A percentile compares a stretch with the other conserved stretches of the same genome.
Evolutionary conservation across 2,113 vertebrate species (phyloP).

Genomic region (Myrmecobius fasciatus): DNA sequence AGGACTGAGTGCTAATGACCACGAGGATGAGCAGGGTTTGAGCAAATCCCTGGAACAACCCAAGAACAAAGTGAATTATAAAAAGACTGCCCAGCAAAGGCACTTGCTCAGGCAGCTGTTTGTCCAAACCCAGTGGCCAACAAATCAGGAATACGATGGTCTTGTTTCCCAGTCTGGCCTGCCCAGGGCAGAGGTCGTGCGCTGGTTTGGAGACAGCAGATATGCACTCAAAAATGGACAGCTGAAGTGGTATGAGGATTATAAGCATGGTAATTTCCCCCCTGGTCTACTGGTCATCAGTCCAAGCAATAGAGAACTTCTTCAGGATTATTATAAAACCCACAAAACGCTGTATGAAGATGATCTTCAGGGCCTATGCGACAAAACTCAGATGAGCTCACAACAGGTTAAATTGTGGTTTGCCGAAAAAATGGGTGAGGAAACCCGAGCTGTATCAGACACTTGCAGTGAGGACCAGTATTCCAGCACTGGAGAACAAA

Average conservation of each 20-base stretch:
- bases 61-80: constrained; percentile 83
- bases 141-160: constrained; percentile 92
- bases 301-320: constrained; percentile 79
- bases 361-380: constrained; percentile 88
- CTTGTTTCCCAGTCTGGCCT: constrained; percentile 91
- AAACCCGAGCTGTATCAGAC: constrained; percentile 73
- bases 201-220: constrained; percentile 97
- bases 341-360: constrained; percentile 88
- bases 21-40: constrained; percentile 47
- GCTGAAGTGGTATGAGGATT: constrained; percentile 96
- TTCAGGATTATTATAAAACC: constrained; percentile 88
- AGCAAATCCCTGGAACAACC: constrained; percentile 77
- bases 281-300: constrained; percentile 85
- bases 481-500: constrained; percentile 32
- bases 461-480: constrained; percentile 67
- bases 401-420: constrained; percentile 94
- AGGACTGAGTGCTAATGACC: constrained; percentile 29
- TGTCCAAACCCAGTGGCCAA: constrained; percentile 95
- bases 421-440: constrained; percentile 82
- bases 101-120: constrained; percentile 95
- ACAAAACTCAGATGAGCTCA: constrained; percentile 87
- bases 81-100: constrained; percentile 95
- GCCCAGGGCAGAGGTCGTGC: constrained; percentile 93
- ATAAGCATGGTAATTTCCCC: constrained; percentile 86
- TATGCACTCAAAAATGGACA: constrained; percentile 97